A percentile compares a stretch with the other conserved stretches of the same genome.
Conservation (phyloP, 1,140 invertebrate genomes). For the Drosophila ambigua region DNA sequence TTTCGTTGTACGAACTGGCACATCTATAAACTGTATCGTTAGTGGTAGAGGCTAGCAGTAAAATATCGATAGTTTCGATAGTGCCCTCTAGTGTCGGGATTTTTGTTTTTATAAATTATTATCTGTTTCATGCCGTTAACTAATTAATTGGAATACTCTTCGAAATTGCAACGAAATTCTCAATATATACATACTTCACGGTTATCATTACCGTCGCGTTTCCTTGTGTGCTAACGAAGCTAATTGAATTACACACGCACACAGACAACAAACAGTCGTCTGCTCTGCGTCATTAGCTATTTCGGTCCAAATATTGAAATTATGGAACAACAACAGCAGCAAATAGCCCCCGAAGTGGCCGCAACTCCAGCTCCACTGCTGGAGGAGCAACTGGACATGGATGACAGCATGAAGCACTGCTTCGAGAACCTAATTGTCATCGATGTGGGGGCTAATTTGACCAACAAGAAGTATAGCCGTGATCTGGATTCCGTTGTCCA, state of each 20-base stretch:
- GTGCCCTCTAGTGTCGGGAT: no score
- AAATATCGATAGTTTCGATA: no score
- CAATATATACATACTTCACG: constrained; percentile 27
- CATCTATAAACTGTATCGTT: no score
- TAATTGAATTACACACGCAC: constrained; percentile 77
- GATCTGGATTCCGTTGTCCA: constrained; percentile 96
- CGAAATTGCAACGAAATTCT: constrained; percentile 52
- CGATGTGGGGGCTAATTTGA: constrained; percentile 97
- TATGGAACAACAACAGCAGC: constrained; percentile 66
- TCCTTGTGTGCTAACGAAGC: constrained; percentile 52
- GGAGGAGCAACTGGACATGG: constrained; percentile 68
- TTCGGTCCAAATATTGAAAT: constrained; percentile 60
- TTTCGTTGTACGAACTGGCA: no score
- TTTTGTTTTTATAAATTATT: constrained; percentile 75
- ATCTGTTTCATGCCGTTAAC: constrained; percentile 45
- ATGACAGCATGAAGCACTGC: constrained; percentile 79
- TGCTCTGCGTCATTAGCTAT: constrained; percentile 80
- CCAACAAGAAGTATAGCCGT: constrained; percentile 96
- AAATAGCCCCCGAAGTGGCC: constrained; percentile 39
- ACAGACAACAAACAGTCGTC: constrained; percentile 49
- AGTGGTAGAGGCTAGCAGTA: no score
- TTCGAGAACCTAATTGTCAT: constrained; percentile 96
- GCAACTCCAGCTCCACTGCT: constrained; percentile 35
- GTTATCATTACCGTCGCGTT: constrained; percentile 55
- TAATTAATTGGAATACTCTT: constrained; percentile 57